phyloP scores from a whole-genome alignment of 2,888 invertebrate species.

The Eupithecia exiguata region DNA sequence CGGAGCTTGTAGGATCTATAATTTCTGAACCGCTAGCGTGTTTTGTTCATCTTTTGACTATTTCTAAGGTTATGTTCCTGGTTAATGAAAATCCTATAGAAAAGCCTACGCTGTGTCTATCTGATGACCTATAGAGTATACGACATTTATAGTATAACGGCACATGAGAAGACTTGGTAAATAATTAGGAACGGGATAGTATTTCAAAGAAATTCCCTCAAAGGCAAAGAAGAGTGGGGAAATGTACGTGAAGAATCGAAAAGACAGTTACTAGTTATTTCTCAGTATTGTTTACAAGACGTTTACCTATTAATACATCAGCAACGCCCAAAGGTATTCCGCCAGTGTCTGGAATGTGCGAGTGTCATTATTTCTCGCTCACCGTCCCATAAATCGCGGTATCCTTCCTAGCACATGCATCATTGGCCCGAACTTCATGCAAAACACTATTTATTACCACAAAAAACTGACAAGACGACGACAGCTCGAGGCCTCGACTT shows the following conservation, averaged over 20 bases:
- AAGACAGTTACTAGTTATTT: not conserved
- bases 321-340: conserved; percentile 25
- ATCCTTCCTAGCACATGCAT: conserved; percentile 42
- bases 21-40: conserved; percentile 36
- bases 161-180: not conserved
- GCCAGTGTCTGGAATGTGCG: conserved; percentile 36
- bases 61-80: not conserved
- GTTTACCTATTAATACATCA: conserved; percentile 32
- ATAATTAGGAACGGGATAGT: not conserved
- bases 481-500: conserved; percentile 23
- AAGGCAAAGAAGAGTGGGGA: not conserved
- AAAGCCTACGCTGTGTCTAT: not conserved
- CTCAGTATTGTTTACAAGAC: conserved; percentile 4
- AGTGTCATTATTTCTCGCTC: conserved; percentile 43
- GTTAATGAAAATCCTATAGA: not conserved
- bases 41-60: conserved; percentile 20
- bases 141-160: not conserved
- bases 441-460: conserved; percentile 42
- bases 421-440: conserved; percentile 37
- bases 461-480: conserved; percentile 48
- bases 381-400: conserved; percentile 42
- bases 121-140: not conserved
- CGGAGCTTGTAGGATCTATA: conserved; percentile 43
- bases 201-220: not conserved
- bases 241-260: not conserved